A percentile compares a stretch with the other conserved stretches of the same genome.
phyloP scores from a whole-genome alignment of 2,888 invertebrate genomes.

The Cheilosia pagana region DNA sequence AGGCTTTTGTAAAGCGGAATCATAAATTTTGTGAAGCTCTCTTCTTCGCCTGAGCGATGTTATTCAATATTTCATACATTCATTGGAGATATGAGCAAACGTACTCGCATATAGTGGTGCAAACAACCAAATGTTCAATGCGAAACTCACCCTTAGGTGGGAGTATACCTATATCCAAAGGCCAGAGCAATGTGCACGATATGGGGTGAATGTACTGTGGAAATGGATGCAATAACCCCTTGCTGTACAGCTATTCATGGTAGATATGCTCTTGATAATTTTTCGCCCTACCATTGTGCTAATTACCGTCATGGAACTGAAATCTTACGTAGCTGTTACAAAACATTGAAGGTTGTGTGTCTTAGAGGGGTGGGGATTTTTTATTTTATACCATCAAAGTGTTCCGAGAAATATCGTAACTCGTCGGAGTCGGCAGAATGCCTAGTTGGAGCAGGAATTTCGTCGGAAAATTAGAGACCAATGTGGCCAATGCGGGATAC shows the following conservation, averaged over 20 bases:
- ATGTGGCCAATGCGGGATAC: too few relatives aligned
- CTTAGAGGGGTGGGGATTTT: neutral
- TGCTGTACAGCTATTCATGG: too few relatives aligned
- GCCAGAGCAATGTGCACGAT: neutral
- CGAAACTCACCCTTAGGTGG: neutral
- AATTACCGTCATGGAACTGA: neutral
- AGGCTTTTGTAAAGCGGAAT: conserved; percentile 8
- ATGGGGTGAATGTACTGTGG: conserved; percentile 4
- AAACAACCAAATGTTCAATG: conserved; percentile 11
- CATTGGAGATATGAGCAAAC: neutral
- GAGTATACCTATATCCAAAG: neutral
- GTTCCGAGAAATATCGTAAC: neutral
- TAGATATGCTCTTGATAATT: too few relatives aligned
- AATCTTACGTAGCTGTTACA: neutral
- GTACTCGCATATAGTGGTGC: conserved; percentile 12
- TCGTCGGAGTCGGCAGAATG: neutral
- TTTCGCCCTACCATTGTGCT: neutral
- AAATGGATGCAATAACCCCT: conserved; percentile 1
- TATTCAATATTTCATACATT: conserved; percentile 40
- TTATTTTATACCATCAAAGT: neutral
- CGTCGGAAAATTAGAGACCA: too few relatives aligned
- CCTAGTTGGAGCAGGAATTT: neutral
- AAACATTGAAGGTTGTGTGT: neutral
- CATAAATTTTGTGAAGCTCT: conserved; percentile 21
- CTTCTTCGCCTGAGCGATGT: neutral